Conservation (phyloP, 2,113 vertebrate genomes). For the Cheilinus undulatus region DNA sequence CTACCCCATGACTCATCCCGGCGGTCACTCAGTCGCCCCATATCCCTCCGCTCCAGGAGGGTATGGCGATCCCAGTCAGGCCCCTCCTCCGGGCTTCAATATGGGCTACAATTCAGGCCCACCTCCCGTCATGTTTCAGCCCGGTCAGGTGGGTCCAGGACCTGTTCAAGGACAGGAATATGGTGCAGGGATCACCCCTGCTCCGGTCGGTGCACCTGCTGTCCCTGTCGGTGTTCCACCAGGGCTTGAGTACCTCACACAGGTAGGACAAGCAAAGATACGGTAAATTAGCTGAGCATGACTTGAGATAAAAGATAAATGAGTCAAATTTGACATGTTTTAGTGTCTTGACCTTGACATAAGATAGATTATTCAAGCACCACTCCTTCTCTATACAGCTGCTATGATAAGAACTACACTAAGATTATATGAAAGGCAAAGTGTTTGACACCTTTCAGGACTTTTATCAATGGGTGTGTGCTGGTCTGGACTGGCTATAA, state of each 20-base stretch:
- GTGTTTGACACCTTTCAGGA: too few relatives aligned
- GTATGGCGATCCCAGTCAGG: constrained; percentile 70
- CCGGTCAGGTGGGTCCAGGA: constrained; percentile 53
- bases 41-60: constrained; percentile 72
- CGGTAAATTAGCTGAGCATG: not conserved
- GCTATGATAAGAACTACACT: not conserved
- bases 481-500: too few relatives aligned
- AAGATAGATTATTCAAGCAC: not conserved
- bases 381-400: not conserved
- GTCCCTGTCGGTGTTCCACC: constrained; percentile 83
- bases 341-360: not conserved
- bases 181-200: constrained; percentile 50
- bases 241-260: constrained; percentile 88
- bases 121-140: constrained; percentile 77
- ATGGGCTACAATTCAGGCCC: constrained; percentile 73
- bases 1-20: constrained; percentile 73
- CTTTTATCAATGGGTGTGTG: not conserved
- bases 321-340: not conserved
- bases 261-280: constrained; percentile 74
- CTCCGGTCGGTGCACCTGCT: constrained; percentile 5
- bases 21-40: constrained; percentile 78
- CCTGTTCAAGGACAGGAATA: constrained; percentile 49
- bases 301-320: not conserved
- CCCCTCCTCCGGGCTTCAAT: constrained; percentile 82
- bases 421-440: not conserved